These are phyloP conservation scores for Phataginus tricuspis DNA, from an alignment of 2,797 vertebrate species.

Conservation along the genomic window DNA sequence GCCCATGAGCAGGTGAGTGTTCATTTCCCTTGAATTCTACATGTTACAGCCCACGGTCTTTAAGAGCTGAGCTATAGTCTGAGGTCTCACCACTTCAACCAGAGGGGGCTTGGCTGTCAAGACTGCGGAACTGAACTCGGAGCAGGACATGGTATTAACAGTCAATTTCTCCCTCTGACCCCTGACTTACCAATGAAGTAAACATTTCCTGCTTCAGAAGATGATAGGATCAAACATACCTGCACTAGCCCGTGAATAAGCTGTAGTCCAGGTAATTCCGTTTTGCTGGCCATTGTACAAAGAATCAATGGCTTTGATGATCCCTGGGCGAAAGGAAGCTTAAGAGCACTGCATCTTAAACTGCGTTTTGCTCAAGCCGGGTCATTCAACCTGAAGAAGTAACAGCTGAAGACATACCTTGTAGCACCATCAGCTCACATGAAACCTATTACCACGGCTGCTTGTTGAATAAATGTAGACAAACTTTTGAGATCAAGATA, in stretches of 20 bases:
- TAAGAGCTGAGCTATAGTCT: not conserved
- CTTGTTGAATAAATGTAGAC: not conserved
- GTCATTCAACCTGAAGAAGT: not conserved
- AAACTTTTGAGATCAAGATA: not conserved
- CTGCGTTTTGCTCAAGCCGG: not conserved
- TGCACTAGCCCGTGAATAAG: not conserved
- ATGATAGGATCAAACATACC: not conserved
- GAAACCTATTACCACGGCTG: not conserved
- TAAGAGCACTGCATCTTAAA: not conserved
- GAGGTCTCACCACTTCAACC: not conserved
- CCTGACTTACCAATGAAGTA: not conserved
- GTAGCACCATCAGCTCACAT: not conserved
- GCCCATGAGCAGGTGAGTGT: not conserved
- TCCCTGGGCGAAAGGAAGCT: not conserved
- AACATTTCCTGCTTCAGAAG: not conserved
- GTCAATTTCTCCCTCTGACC: not conserved
- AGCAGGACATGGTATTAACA: too few species aligned
- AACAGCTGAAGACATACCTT: not conserved
- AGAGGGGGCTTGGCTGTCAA: not conserved
- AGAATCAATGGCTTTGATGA: not conserved
- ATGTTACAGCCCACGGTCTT: accelerated
- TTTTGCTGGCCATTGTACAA: not conserved
- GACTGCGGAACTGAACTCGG: not conserved
- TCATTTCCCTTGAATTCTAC: not conserved
- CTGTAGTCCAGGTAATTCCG: not conserved